These are phyloP conservation scores for Dipodomys spectabilis DNA, from an alignment of 2,113 vertebrate genomes.

Conservation along the genomic window DNA sequence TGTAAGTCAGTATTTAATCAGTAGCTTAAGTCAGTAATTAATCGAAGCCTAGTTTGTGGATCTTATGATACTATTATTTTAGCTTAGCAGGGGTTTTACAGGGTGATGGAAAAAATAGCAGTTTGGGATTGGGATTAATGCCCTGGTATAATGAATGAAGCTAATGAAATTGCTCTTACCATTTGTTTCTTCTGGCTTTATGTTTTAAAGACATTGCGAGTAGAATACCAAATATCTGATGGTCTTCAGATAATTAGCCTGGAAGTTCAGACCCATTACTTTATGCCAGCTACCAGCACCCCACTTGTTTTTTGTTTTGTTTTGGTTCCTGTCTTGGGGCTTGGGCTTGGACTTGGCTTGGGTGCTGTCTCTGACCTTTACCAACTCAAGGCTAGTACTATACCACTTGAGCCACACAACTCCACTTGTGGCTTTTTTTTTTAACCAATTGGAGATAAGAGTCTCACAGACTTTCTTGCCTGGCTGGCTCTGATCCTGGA, in stretches of 20 bases:
- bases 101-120: slow-evolving; percentile 2
- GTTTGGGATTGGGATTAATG: neutral
- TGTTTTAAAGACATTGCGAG: slow-evolving; percentile 23
- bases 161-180: slow-evolving; percentile 12
- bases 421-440: too few relatives aligned
- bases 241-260: neutral
- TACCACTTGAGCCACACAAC: too few relatives aligned
- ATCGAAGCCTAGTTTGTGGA: slow-evolving; percentile 22
- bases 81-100: neutral
- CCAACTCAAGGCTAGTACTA: too few relatives aligned
- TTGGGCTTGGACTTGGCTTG: too few relatives aligned
- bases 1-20: neutral
- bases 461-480: too few relatives aligned
- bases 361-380: too few relatives aligned
- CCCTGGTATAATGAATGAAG: neutral
- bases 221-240: neutral
- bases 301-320: too few relatives aligned
- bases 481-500: too few relatives aligned
- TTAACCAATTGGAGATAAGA: too few relatives aligned
- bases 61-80: neutral
- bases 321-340: too few relatives aligned
- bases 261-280: slow-evolving; percentile 16
- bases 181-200: slow-evolving; percentile 37
- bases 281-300: neutral
- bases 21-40: neutral